Evolutionary conservation across 37 sponge, comb jelly and placozoan species (phyloP), one percentile per base, ranked within the genome.

Genomic region (Ianthella basta): DNA sequence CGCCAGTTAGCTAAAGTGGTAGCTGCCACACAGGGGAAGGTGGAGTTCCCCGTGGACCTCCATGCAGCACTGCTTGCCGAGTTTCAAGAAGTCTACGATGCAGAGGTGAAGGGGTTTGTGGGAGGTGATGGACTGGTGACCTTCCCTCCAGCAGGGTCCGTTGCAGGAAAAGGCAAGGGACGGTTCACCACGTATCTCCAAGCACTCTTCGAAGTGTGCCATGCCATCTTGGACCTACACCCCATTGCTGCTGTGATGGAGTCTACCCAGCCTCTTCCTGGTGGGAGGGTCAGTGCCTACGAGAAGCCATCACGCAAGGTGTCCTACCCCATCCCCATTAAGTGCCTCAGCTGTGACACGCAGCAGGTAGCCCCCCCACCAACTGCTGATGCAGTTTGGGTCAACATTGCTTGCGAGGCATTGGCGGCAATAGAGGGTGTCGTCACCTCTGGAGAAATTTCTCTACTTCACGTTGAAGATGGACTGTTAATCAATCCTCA

Each of bases 121-220:
- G 80, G 81, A 6, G 27, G 27, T 21, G 56, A 23, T 37, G 65
- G 73, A 5, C 35, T 13, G 4, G 25, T 53, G 72, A 56, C 27
- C 29, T 87, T 86, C 41, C 95, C 92, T 66, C 88, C 84, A 24
- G 68, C 87, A 0, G 81, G 60, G 0, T 91, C 87, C 59, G 66
- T 91, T 1, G 83, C 79, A 12, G 53, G 63, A 8, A 89, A 89
- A 23, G 91, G 91, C 1, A 29, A 32, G 10, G 96, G 96, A 23
- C 83, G 67, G 56, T 96, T 96, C 86, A 90, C 91, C 69, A 89
- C 92, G 1, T 96, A 96, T 82, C 82, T 91, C 2, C 97, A 96
- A 57, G 56, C 92, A 6, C 66, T 94, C 37, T 40, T 91, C 0
- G 95, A 96, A 75, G 59, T 91, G 20, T 64, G 85, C 65, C 63